These are phyloP conservation scores for Lichenostomus cassidix DNA, from an alignment of 2,113 vertebrate species.

Conservation along the genomic window DNA sequence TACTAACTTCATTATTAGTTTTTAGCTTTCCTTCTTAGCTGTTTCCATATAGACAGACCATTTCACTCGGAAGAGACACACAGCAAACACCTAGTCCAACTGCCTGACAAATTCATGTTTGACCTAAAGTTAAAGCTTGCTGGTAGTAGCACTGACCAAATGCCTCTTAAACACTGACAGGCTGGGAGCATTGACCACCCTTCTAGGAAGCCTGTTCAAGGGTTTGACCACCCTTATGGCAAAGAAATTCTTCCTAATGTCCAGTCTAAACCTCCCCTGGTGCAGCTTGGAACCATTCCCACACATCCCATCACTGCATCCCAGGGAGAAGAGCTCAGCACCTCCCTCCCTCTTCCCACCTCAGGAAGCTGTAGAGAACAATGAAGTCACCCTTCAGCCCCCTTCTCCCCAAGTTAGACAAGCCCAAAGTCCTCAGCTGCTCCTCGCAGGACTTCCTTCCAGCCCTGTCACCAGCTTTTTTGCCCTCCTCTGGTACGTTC, in stretches of 20 bases:
- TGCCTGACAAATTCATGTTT: background rate
- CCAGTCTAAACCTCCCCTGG: background rate
- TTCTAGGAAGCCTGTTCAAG: background rate
- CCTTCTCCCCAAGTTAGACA: background rate
- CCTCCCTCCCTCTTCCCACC: background rate
- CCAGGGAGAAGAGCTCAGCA: background rate
- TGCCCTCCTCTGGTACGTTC: background rate
- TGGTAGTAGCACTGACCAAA: background rate
- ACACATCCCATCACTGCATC: background rate
- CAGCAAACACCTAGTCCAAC: background rate
- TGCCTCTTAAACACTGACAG: no score
- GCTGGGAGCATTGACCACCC: background rate
- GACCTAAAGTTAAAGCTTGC: background rate
- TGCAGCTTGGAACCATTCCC: background rate
- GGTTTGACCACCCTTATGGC: background rate
- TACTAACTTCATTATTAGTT: background rate
- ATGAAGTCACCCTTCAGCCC: background rate
- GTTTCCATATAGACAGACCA: background rate
- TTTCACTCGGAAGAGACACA: background rate
- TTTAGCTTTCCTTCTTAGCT: background rate
- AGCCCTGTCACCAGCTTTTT: background rate
- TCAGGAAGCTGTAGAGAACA: background rate
- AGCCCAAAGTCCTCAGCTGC: background rate
- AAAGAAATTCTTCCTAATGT: background rate
- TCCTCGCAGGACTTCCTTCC: background rate